phyloP scores from a whole-genome alignment of 2,797 vertebrate species.

The Lateolabrax maculatus region DNA sequence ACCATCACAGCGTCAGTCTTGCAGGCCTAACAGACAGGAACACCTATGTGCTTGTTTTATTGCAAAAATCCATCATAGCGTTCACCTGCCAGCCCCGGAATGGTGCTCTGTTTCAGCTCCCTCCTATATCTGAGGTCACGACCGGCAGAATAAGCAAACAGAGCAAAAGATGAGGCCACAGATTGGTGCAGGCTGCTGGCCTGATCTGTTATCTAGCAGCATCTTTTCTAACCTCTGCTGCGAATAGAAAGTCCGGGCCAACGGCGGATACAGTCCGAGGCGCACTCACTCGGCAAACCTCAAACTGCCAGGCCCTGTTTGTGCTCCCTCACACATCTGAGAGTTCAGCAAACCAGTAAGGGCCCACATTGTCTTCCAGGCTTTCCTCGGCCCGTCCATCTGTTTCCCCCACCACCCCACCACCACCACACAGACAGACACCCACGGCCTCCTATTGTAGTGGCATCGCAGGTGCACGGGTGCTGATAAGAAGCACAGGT shows the following conservation, averaged over 20 bases:
- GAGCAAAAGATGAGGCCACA: constrained; percentile 56
- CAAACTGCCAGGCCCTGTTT: constrained; percentile 47
- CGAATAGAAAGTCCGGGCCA: constrained; percentile 57
- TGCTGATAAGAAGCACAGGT: constrained; percentile 80
- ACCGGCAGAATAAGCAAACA: constrained; percentile 63
- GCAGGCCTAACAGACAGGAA: constrained; percentile 35
- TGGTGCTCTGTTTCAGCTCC: constrained; percentile 25
- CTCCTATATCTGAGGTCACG: constrained; percentile 55
- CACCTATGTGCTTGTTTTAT: constrained; percentile 33
- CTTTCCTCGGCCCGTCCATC: constrained; percentile 11
- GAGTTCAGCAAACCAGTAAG: constrained; percentile 16
- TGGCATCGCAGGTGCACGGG: constrained; percentile 79
- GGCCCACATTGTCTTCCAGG: neutral
- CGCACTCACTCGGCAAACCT: constrained; percentile 39
- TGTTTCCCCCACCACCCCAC: constrained; percentile 8
- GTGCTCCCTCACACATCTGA: neutral
- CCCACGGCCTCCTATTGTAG: constrained; percentile 72
- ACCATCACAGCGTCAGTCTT: constrained; percentile 30
- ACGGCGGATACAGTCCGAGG: constrained; percentile 41
- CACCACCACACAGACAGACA: constrained; percentile 45
- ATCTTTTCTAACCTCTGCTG: constrained; percentile 44
- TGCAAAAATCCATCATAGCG: constrained; percentile 29
- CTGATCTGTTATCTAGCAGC: constrained; percentile 64
- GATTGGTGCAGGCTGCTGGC: constrained; percentile 60
- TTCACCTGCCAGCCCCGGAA: constrained; percentile 19